Base-by-base conservation (phyloP, 2,797 vertebrate species). In the Lithobates sylvaticus region DNA sequence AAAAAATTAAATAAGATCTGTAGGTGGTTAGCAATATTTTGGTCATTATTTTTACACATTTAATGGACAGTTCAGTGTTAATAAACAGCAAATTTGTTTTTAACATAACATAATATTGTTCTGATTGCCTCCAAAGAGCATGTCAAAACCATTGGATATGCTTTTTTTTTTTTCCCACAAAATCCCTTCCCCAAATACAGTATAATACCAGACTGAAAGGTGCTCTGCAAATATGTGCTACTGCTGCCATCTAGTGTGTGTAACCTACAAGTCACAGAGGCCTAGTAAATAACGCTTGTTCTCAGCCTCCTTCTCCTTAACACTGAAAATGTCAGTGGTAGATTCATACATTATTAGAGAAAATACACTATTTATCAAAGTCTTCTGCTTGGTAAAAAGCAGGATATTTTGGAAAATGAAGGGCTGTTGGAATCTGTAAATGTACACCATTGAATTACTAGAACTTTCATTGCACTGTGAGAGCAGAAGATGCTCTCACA, bases 221-320 rank as follows among this genome's bases (percentile, higher is more conserved):
- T n/a, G n/a, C 39, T 6, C 18, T 34, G 13, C 4, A 65, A 23
- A 18, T 10, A 34, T 58, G 69, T 12, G 29, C 15, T 61, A 71
- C 44, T 69, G 72, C 42, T 72, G 83, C 76, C 83, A 77, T 73
- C 83, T 84, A 78, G 83, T 73, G 83, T 32, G 15, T 34, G 54
- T 8, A 6, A 23, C 21, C 5, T 61, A n/a, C 4, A 23, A 8
- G 54, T 8, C 54, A 61, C 21, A 23, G 21, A 61, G 50, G 50
- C 50, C 50, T 18, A 54, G 50, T 54, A 54, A 5, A 16, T 3
- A 3, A 54, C 50, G 18, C 16, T 5, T 6, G 18, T 54, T 23
- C n/a, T 9, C 21, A 61, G 7, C 54, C 54, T 23, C 18, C 54
- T 61, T 1, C 54, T 61, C 23, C 6, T 6, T 12, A 23, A 23